phyloP scores from a whole-genome alignment of 2,888 invertebrate species.

The Platycheirus rosarum region DNA sequence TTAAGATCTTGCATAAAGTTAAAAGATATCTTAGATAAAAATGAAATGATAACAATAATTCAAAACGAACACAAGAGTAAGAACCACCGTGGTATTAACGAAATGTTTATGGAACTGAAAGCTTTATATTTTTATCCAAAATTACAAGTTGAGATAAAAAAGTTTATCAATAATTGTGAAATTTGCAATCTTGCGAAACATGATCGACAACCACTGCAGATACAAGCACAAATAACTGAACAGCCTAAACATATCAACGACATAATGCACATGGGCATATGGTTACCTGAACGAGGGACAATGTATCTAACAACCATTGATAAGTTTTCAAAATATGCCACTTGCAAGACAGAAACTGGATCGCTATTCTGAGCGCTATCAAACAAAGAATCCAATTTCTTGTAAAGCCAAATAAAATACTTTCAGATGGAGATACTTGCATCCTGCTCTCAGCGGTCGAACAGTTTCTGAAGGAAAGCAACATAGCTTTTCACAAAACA shows the following conservation, averaged over 20 bases:
- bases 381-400: too few species aligned
- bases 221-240: too few species aligned
- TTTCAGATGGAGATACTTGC: too few species aligned
- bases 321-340: neutral
- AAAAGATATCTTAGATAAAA: too few species aligned
- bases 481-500: neutral
- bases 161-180: too few species aligned
- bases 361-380: neutral
- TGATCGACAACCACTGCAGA: neutral
- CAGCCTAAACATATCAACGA: neutral
- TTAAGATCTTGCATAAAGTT: constrained; percentile 1
- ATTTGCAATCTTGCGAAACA: too few species aligned
- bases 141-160: neutral
- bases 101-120: neutral
- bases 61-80: constrained; percentile 17
- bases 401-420: neutral
- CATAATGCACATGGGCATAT: too few species aligned
- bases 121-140: neutral
- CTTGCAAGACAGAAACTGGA: neutral
- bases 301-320: neutral
- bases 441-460: constrained; percentile 1
- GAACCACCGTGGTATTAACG: too few species aligned
- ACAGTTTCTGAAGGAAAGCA: neutral
- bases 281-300: neutral
- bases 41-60: constrained; percentile 9